phyloP scores from a whole-genome alignment of 1,140 invertebrate genomes.

The Hydropsyche tenuis region DNA sequence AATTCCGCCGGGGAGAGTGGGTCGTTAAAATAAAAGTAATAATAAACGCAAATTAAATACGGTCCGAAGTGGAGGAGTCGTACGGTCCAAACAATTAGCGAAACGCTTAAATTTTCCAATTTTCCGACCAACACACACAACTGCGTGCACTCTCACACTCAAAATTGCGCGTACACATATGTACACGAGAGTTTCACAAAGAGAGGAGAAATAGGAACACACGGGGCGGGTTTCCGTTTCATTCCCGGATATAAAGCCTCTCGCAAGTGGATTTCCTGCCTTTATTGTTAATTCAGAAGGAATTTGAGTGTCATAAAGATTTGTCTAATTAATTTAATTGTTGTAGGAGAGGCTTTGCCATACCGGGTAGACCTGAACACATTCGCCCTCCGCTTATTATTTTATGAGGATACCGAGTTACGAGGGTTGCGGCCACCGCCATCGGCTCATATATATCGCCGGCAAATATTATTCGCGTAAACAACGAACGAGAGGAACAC shows the following conservation, averaged over 20 bases:
- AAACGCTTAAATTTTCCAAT: constrained; percentile 50
- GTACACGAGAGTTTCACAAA: constrained; percentile 27
- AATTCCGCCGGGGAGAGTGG: constrained; percentile 14
- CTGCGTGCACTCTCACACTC: background rate
- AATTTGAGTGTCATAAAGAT: constrained; percentile 49
- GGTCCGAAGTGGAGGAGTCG: constrained; percentile 40
- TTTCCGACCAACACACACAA: constrained; percentile 37
- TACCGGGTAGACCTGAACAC: constrained; percentile 34
- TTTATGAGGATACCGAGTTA: constrained; percentile 35
- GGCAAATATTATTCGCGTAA: constrained; percentile 26
- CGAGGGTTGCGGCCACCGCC: constrained; percentile 28
- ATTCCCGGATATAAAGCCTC: constrained; percentile 43
- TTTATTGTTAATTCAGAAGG: constrained; percentile 49
- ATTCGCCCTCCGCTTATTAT: constrained; percentile 41
- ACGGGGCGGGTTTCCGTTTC: constrained; percentile 42
- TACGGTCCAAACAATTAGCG: constrained; percentile 49
- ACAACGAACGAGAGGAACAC: background rate
- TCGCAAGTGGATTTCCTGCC: constrained; percentile 44
- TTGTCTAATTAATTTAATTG: constrained; percentile 49
- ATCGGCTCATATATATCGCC: constrained; percentile 23
- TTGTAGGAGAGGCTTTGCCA: constrained; percentile 34
- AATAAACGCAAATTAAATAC: constrained; percentile 46
- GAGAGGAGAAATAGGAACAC: constrained; percentile 31
- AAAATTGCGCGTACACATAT: background rate
- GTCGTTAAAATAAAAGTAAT: constrained; percentile 39